Evolutionary conservation across 2,888 invertebrate genomes (phyloP), one percentile per base, ranked within the genome.

Genomic region (Mesorhabditis sp.): DNA sequence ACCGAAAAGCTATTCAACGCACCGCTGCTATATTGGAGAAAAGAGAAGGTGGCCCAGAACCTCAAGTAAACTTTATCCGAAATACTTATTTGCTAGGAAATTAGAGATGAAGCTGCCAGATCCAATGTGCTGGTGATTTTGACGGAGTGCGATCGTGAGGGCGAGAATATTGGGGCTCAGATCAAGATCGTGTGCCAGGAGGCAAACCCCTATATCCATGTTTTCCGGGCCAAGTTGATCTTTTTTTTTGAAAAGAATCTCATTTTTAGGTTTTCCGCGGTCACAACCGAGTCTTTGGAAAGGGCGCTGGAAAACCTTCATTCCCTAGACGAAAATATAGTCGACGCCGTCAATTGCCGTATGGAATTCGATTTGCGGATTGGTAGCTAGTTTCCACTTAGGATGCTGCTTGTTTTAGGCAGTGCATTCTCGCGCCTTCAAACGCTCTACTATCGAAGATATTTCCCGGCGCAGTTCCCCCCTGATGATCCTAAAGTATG

Each of bases 121-220:
- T 87, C 88, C 68, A 85, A 87, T 65, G 79, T 91, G 0, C 89
- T 99, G 4, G 92, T 99, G 28, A 92, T 99, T 80, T 98, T 98
- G 98, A 99, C 98, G 1, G 98, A 99, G 93, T 95, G 98, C 88
- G 98, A 99, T 89, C 90, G 98, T 87, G 98, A 98, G 89, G 98
- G 97, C 45, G 97, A 98, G 88, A 96, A 97, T 86, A 98, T 98
- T 86, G 98, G 96, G 0, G 96, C 91, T 89, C 97, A 98, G 89
- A 91, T 98, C 45, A 94, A 77, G 5, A 73, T 76, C 66, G 94
- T 95, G 6, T 98, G 97, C 85, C 90, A 89, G 73, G 91, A 90
- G n/a, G 87, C 92, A 0, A 93, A 93, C 63, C 63, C 76, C 43
- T 69, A 70, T 7, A 28, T 84, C n/a, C 76, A 77, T 63, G 77